A percentile compares a stretch with the other conserved stretches of the same genome.
Conservation (phyloP, 2,113 vertebrate genomes). For the Xenus cinereus region DNA sequence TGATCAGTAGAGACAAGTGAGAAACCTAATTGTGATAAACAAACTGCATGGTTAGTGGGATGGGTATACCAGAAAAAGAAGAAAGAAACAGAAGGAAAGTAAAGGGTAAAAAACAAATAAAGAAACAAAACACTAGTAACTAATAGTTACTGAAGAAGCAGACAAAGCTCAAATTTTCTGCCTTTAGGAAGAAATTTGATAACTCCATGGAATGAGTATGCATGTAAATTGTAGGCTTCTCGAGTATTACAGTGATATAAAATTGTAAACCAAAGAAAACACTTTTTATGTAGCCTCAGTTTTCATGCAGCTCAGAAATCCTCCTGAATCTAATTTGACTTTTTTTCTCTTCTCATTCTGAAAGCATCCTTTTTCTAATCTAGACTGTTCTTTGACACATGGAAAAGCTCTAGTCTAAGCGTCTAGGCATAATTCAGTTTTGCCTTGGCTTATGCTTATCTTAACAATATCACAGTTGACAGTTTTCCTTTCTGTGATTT, state of each 20-base stretch:
- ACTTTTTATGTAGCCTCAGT: background rate
- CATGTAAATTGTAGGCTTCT: background rate
- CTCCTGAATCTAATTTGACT: background rate
- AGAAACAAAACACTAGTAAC: background rate
- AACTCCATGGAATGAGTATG: background rate
- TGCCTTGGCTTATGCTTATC: conserved; percentile 21
- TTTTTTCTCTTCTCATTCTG: conserved; percentile 6
- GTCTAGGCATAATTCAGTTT: conserved; percentile 32
- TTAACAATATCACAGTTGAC: conserved; percentile 62
- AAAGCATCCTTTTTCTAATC: conserved; percentile 23
- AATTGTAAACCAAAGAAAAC: background rate
- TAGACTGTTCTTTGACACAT: background rate
- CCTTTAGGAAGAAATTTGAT: background rate
- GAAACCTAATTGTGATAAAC: background rate
- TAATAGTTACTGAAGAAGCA: background rate
- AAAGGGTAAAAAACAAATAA: background rate
- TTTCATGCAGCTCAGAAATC: conserved; percentile 26
- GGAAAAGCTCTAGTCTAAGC: conserved; percentile 7
- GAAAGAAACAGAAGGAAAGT: background rate
- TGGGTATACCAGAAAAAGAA: background rate
- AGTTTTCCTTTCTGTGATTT: conserved; percentile 51
- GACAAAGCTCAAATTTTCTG: background rate
- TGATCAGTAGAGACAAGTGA: background rate
- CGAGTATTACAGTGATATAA: background rate
- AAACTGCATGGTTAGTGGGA: background rate